Conservation (phyloP, 2,888 invertebrate genomes). For the Salticus scenicus region DNA sequence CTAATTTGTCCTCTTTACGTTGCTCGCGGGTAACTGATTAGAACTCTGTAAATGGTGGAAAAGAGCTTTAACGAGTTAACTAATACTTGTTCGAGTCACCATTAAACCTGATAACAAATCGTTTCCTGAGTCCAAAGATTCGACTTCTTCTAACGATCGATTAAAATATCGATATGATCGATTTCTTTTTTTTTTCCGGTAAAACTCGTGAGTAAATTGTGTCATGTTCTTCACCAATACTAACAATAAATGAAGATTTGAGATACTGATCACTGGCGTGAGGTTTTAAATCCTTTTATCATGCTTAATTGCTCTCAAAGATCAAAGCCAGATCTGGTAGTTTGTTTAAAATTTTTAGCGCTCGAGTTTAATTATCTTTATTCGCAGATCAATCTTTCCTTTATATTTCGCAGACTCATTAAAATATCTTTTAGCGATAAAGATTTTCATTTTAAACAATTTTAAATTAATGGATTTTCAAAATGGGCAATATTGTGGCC, state of each 20-base stretch:
- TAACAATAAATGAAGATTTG: background rate
- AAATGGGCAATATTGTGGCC: too few relatives aligned
- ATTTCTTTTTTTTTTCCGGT: background rate
- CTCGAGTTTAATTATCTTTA: background rate
- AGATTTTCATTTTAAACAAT: too few relatives aligned
- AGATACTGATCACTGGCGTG: background rate
- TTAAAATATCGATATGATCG: slow-evolving; percentile 3
- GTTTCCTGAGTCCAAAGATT: background rate
- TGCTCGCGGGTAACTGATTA: background rate
- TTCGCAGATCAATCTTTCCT: background rate
- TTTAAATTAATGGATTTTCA: too few relatives aligned
- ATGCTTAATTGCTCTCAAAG: background rate
- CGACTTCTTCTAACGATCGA: slow-evolving; percentile 2
- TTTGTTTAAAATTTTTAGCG: background rate
- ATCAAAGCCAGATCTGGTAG: background rate
- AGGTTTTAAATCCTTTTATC: background rate
- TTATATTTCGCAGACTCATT: too few relatives aligned
- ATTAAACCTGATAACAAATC: slow-evolving; percentile 10
- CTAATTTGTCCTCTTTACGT: background rate
- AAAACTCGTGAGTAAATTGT: background rate
- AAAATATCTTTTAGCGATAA: too few relatives aligned
- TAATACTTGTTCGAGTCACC: background rate
- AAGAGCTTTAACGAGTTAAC: slow-evolving; percentile 21
- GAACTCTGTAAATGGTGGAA: background rate
- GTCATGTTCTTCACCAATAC: background rate